Conservation (phyloP, 2,888 invertebrate genomes). For the Fabriciana adippe region DNA sequence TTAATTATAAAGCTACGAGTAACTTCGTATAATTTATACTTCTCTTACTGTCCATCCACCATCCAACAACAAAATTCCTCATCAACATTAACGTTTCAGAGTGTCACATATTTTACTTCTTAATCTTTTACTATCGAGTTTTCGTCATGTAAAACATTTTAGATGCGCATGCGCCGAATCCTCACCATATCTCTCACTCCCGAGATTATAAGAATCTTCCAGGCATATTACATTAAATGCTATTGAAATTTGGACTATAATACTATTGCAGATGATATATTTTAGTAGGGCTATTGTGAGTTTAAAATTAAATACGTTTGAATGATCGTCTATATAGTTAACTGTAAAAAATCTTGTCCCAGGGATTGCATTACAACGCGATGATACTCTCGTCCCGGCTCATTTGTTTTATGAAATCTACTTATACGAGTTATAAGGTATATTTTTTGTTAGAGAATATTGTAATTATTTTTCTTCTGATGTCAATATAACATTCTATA, state of each 20-base stretch:
- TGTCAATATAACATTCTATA: no score
- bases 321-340: constrained; percentile 58
- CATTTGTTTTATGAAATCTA: constrained; percentile 10
- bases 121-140: constrained; percentile 38
- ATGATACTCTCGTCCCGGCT: constrained; percentile 21
- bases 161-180: constrained; percentile 50
- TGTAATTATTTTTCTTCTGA: neutral
- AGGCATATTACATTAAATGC: constrained; percentile 27
- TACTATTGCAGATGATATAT: neutral
- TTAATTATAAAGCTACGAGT: no score
- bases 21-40: no score
- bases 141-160: constrained; percentile 56
- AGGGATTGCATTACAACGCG: constrained; percentile 42
- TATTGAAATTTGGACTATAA: constrained; percentile 5
- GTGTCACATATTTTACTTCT: constrained; percentile 28
- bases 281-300: neutral
- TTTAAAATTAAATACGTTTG: constrained; percentile 63
- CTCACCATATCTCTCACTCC: constrained; percentile 42
- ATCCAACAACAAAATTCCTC: constrained; percentile 14
- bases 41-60: no score
- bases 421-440: neutral
- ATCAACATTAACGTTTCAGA: constrained; percentile 22
- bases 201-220: constrained; percentile 40
- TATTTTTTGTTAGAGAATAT: neutral
- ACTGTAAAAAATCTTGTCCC: constrained; percentile 66